These are phyloP conservation scores for Phodopus roborovskii DNA, from an alignment of 2,113 vertebrate genomes.

Conservation along the genomic window DNA sequence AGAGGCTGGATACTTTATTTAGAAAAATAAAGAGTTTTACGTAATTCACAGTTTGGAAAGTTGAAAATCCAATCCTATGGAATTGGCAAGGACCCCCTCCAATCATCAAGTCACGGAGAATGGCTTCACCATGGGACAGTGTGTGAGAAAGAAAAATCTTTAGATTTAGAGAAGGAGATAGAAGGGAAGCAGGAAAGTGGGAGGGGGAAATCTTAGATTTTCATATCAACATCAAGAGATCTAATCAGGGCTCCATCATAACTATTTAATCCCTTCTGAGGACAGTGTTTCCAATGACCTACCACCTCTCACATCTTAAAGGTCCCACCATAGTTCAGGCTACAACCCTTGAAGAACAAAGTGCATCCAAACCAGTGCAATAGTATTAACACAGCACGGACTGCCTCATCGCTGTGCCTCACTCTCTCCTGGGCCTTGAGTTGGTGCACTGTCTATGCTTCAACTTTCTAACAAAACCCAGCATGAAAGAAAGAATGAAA, in stretches of 20 bases:
- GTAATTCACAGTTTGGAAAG: not conserved
- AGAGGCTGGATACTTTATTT: not conserved
- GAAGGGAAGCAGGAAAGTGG: not conserved
- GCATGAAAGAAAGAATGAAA: not conserved
- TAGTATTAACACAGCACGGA: rapidly evolving
- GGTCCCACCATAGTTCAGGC: not conserved
- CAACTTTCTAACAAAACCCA: not conserved
- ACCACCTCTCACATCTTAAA: not conserved
- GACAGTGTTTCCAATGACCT: not conserved
- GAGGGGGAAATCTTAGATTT: not conserved
- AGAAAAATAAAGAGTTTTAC: not conserved
- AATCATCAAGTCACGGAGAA: not conserved
- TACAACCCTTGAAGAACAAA: not conserved
- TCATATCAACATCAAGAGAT: not conserved
- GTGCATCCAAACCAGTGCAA: no score
- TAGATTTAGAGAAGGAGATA: not conserved
- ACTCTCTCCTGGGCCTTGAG: no score
- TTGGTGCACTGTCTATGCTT: no score
- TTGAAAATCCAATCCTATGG: not conserved
- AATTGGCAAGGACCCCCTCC: not conserved
- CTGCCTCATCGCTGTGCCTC: not conserved
- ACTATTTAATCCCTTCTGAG: not conserved
- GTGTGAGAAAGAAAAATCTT: not conserved
- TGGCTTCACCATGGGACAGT: not conserved
- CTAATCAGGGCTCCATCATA: not conserved